Evolutionary conservation across 2,888 invertebrate species (phyloP).

Genomic region (Ditylenchus weischeri): DNA sequence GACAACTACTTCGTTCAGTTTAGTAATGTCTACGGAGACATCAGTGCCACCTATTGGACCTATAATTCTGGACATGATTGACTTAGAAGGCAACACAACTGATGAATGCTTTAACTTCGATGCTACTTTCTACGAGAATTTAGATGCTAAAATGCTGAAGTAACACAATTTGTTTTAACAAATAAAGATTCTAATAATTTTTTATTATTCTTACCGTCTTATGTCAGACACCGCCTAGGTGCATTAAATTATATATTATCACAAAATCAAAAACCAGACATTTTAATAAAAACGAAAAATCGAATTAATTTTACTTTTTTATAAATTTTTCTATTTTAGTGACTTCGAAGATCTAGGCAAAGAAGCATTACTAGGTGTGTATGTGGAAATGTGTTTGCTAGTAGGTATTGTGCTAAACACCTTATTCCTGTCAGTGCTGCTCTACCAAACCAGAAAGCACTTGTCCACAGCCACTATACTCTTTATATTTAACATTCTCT

Average conservation of each 20-base stretch:
- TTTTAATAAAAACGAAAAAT: no score
- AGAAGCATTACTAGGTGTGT: slow-evolving; percentile 42
- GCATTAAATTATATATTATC: no score
- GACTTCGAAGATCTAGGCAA: slow-evolving; percentile 41
- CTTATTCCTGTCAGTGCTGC: slow-evolving; percentile 43
- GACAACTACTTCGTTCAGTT: not conserved
- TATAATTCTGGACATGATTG: not conserved
- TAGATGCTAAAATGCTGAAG: slow-evolving; percentile 14
- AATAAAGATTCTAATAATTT: not conserved
- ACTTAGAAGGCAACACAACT: slow-evolving; percentile 6
- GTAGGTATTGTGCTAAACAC: slow-evolving; percentile 47
- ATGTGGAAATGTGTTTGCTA: slow-evolving; percentile 45
- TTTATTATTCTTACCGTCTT: not conserved
- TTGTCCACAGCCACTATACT: slow-evolving; percentile 55
- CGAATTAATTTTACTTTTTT: no score
- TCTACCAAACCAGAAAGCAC: slow-evolving; percentile 45
- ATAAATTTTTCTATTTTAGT: slow-evolving; percentile 21
- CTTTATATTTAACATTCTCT: slow-evolving; percentile 50
- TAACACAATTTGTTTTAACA: not conserved
- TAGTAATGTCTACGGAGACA: not conserved
- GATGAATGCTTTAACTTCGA: slow-evolving; percentile 17
- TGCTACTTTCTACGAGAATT: slow-evolving; percentile 15
- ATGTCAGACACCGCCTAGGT: no score
- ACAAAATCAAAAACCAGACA: no score
- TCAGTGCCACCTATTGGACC: not conserved